A percentile compares a stretch with the other conserved stretches of the same genome.
phyloP scores from a whole-genome alignment of 2,113 vertebrate species.

The Menura novaehollandiae region DNA sequence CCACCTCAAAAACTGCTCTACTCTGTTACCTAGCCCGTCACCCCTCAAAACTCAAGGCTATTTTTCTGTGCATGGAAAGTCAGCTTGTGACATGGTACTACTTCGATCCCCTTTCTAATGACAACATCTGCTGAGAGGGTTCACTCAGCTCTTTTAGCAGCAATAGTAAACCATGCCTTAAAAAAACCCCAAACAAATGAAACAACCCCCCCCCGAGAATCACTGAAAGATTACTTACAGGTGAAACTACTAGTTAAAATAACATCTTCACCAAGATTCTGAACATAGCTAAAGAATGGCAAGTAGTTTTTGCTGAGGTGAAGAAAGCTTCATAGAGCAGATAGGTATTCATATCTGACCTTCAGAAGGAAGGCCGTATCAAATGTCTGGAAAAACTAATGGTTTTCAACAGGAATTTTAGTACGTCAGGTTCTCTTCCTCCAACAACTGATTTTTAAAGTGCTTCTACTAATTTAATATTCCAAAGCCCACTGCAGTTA shows the following conservation, averaged over 20 bases:
- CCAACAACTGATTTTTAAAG: not conserved
- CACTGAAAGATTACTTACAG: not conserved
- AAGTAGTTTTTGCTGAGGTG: not conserved
- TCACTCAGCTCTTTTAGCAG: not conserved
- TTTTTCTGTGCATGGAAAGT: not conserved
- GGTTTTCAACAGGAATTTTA: not conserved
- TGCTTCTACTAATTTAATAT: not conserved
- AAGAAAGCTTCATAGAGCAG: not conserved
- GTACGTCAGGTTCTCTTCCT: not conserved
- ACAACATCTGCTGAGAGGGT: not conserved
- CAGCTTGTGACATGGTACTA: not conserved
- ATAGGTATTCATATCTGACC: not conserved
- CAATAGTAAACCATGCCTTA: not conserved
- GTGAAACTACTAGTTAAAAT: slow-evolving; percentile 12
- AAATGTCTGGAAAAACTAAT: not conserved
- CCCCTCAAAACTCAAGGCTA: not conserved
- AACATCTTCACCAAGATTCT: not conserved
- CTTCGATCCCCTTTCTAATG: not conserved
- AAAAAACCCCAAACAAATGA: not conserved
- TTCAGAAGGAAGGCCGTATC: not conserved
- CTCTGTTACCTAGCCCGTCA: not conserved
- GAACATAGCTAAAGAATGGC: not conserved
- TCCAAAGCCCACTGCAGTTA: not conserved
- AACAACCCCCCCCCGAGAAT: not conserved
- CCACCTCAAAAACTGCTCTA: not conserved